Conservation (phyloP, 2,888 invertebrate genomes). For the Buathra laborator region DNA sequence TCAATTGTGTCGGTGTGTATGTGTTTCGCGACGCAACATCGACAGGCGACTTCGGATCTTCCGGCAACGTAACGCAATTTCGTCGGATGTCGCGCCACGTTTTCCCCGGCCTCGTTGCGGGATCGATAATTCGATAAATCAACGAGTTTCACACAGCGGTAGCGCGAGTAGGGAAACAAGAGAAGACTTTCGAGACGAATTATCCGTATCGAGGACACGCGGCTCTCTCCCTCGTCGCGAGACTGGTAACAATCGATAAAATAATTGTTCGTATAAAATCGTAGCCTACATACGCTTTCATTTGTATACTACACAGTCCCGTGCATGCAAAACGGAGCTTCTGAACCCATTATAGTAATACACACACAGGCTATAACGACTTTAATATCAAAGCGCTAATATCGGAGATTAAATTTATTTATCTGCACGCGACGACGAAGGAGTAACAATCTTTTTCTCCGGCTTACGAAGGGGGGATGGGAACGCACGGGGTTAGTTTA, state of each 20-base stretch:
- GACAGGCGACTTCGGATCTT: slow-evolving; percentile 46
- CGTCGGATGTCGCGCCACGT: slow-evolving; percentile 50
- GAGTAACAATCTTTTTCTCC: background rate
- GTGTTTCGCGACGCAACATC: slow-evolving; percentile 27
- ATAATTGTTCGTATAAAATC: background rate
- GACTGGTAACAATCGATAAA: slow-evolving; percentile 15
- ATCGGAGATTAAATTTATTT: slow-evolving; percentile 7
- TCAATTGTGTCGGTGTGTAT: slow-evolving; percentile 9
- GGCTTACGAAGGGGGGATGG: background rate
- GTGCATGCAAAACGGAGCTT: background rate
- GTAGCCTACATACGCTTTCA: background rate
- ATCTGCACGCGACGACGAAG: background rate
- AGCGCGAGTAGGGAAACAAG: background rate
- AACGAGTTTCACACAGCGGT: slow-evolving; percentile 13
- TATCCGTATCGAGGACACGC: background rate
- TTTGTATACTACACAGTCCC: background rate
- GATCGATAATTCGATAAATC: slow-evolving; percentile 69
- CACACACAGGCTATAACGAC: background rate
- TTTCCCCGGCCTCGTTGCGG: slow-evolving; percentile 16
- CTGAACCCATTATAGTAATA: background rate
- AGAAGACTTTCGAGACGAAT: slow-evolving; percentile 24
- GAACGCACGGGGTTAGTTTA: background rate
- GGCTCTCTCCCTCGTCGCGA: background rate
- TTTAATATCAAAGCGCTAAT: background rate
- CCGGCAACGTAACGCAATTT: slow-evolving; percentile 61